Evolutionary conservation across 92 coral and sea anemone species (phyloP), one percentile per base, ranked within the genome.

Genomic region (Zoanthus sansibaricus): DNA sequence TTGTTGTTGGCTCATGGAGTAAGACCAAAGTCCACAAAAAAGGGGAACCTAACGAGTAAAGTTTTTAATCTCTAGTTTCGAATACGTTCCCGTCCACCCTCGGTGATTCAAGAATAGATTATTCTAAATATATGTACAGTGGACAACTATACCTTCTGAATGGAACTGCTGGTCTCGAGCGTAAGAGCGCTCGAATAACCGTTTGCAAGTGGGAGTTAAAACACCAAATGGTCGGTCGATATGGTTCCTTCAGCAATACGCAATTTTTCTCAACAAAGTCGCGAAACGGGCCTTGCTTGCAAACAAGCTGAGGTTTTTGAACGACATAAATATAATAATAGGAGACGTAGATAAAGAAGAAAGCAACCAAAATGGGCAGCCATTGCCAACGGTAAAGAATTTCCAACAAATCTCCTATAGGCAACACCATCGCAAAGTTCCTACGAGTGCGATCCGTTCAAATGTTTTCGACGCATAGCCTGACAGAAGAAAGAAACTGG

Each of bases 151-250:
- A 93, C 98, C 98, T 94, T 83, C 98, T 76, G 75, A 92, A 91
- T 13, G 95, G 95, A 77, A 94, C 91, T 15, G 90, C 90, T 21
- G 98, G 98, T 71, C 92, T 90, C 37, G 95, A 89, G 79, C 98
- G 86, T 64, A 94, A 55, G 76, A 94, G 18, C 48, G 98, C 98
- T 62, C 98, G 82, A 45, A 94, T 56, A 18, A 94, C 92, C 0
- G 98, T 94, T 84, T 94, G 98, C 21, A 95, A 95, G 17, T 89
- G 92, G 17, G 98, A 90, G 20, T 92, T 92, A 55, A 94, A 94
- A 87, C 98, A 94, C 98, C 98, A 94, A 20, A 94, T 79, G 1
- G 98, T 94, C 0, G 98, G 98, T 72, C 95, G 91, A 75, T 94
- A 94, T 33, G 87, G 62, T 12, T 94, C 94, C 21, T 82, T 88